A percentile compares a stretch with the other conserved stretches of the same genome.
Conservation (phyloP, 2,888 invertebrate genomes). For the Zygogramma bicolorata region DNA sequence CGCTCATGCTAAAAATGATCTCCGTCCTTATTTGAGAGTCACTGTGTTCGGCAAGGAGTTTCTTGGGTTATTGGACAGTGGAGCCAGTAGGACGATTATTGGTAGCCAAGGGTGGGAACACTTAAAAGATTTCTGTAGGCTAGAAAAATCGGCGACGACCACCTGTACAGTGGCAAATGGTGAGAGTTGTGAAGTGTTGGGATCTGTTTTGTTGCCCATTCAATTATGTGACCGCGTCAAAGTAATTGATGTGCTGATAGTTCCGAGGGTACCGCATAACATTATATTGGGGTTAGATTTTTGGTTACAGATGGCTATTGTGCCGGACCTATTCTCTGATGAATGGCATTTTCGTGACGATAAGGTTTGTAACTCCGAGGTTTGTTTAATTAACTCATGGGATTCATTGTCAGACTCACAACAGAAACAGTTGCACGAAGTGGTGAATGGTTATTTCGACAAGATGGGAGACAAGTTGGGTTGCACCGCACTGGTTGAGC, state of each 20-base stretch:
- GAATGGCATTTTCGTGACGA: slow-evolving; percentile 20
- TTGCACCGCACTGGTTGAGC: slow-evolving; percentile 11
- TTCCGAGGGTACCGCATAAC: slow-evolving; percentile 23
- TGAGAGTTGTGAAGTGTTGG: slow-evolving; percentile 13
- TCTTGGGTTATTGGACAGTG: slow-evolving; percentile 34
- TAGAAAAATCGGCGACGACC: neutral
- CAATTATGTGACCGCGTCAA: slow-evolving; percentile 14
- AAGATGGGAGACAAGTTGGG: slow-evolving; percentile 24
- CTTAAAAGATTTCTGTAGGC: neutral
- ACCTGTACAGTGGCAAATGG: slow-evolving; percentile 4
- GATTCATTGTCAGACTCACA: slow-evolving; percentile 13
- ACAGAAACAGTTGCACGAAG: neutral
- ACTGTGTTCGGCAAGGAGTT: slow-evolving; percentile 28
- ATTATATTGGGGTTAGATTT: slow-evolving; percentile 35
- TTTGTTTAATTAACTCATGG: neutral
- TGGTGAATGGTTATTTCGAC: slow-evolving; percentile 31
- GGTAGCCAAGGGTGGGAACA: slow-evolving; percentile 26
- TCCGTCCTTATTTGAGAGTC: slow-evolving; percentile 30
- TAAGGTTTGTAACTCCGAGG: neutral
- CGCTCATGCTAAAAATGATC: slow-evolving; percentile 25
- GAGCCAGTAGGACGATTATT: slow-evolving; percentile 29
- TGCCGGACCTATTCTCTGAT: slow-evolving; percentile 22
- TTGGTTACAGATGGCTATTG: slow-evolving; percentile 29
- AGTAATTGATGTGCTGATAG: slow-evolving; percentile 24
- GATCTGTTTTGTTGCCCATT: slow-evolving; percentile 19